phyloP scores from a whole-genome alignment of 2,888 invertebrate genomes.

The Formica aserva region DNA sequence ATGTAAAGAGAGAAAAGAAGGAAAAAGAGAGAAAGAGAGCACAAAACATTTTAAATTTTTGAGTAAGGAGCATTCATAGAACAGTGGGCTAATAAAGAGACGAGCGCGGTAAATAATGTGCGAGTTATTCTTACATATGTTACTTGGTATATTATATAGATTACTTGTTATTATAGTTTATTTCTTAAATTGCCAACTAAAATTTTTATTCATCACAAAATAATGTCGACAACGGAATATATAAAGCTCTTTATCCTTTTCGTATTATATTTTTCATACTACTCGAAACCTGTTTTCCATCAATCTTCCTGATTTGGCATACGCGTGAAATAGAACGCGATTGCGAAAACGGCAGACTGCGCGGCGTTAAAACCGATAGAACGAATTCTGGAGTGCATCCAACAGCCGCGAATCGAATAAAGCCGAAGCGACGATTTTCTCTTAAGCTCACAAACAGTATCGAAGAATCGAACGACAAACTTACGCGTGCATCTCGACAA shows the following conservation, averaged over 20 bases:
- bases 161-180: not conserved
- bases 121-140: no score
- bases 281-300: conserved; percentile 39
- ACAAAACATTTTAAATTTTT: not conserved
- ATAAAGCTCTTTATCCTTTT: not conserved
- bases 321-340: conserved; percentile 17
- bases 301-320: conserved; percentile 28
- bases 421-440: conserved; percentile 37
- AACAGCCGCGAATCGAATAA: conserved; percentile 39
- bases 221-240: conserved; percentile 9
- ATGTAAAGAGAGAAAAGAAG: not conserved
- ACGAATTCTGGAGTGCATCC: conserved; percentile 52
- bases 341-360: conserved; percentile 36
- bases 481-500: conserved; percentile 25
- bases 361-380: conserved; percentile 48
- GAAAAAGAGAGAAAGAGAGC: not conserved
- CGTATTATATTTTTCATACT: not conserved
- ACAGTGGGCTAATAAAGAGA: no score
- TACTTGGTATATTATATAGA: no score
- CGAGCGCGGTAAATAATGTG: no score
- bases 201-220: conserved; percentile 8
- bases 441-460: conserved; percentile 23
- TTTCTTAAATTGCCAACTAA: not conserved
- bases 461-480: conserved; percentile 26
- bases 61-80: no score